Percentiles rank a stretch among this genome's conserved stretches.
These are phyloP conservation scores for Drosophila nigritarsus DNA, from an alignment of 2,888 invertebrate species.

Conservation along the genomic window DNA sequence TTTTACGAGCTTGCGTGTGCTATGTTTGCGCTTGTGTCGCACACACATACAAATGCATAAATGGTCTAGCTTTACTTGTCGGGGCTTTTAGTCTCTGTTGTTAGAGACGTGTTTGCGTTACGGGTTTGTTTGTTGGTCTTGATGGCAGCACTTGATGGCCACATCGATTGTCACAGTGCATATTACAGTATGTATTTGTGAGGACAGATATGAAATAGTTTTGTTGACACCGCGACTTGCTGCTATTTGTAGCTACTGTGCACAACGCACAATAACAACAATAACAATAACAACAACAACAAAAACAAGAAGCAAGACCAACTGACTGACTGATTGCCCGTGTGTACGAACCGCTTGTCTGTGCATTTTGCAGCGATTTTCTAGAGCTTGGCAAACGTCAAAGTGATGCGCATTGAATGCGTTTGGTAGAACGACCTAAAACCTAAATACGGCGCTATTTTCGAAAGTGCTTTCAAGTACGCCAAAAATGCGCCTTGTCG, in stretches of 20 bases:
- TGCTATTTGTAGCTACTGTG: constrained; percentile 42
- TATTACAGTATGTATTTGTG: constrained; percentile 42
- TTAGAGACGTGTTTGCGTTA: constrained; percentile 37
- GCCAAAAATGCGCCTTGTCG: constrained; percentile 66
- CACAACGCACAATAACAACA: constrained; percentile 10
- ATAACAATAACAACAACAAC: background rate
- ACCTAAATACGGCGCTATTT: constrained; percentile 77
- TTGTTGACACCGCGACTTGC: constrained; percentile 33
- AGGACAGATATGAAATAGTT: constrained; percentile 54
- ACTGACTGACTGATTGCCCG: constrained; percentile 45
- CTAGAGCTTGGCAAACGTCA: constrained; percentile 69
- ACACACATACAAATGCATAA: constrained; percentile 20
- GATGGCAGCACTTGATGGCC: constrained; percentile 41
- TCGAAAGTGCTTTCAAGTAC: constrained; percentile 67
- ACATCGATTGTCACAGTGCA: constrained; percentile 45
- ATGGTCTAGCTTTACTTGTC: constrained; percentile 37
- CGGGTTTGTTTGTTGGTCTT: constrained; percentile 19
- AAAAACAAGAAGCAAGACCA: constrained; percentile 18
- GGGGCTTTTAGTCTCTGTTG: constrained; percentile 24
- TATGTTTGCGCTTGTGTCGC: constrained; percentile 34
- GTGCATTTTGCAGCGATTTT: constrained; percentile 49
- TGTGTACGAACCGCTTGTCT: constrained; percentile 14
- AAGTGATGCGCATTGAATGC: constrained; percentile 72
- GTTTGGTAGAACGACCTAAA: constrained; percentile 70
- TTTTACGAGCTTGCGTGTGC: constrained; percentile 55